Percentiles rank a stretch among this genome's conserved stretches.
phyloP scores from a whole-genome alignment of 1,140 invertebrate genomes.

The Chionoecetes opilio region DNA sequence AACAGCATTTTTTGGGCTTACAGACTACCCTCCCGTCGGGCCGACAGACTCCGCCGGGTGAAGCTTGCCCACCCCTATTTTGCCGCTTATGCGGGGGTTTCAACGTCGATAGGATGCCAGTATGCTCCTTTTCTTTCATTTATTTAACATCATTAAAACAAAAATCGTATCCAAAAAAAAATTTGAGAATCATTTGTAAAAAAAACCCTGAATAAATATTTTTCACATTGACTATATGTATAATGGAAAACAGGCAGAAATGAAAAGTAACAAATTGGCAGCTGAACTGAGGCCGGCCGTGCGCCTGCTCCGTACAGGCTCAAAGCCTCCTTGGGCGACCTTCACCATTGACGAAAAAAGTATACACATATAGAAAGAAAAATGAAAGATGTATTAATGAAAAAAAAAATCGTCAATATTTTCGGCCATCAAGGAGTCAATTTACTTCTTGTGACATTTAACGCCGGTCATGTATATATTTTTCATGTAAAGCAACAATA shows the following conservation, averaged over 20 bases:
- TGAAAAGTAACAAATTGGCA: not conserved
- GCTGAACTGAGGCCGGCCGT: not conserved
- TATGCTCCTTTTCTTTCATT: not conserved
- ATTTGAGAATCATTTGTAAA: not conserved
- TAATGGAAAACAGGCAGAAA: not conserved
- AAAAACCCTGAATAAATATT: not conserved
- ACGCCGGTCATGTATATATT: too few relatives aligned
- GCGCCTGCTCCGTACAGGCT: constrained; percentile 39
- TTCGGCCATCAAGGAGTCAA: not conserved
- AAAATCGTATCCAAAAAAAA: not conserved
- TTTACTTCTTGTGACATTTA: too few relatives aligned
- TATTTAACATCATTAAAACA: not conserved
- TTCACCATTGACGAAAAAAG: constrained; percentile 20
- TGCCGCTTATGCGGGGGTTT: not conserved
- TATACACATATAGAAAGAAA: not conserved
- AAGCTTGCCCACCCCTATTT: constrained; percentile 38
- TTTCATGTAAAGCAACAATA: too few relatives aligned
- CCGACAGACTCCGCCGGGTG: constrained; percentile 63
- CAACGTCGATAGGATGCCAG: constrained; percentile 46
- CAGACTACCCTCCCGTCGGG: constrained; percentile 54
- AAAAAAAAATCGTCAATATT: not conserved
- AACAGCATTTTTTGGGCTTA: not conserved
- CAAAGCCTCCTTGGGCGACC: constrained; percentile 61
- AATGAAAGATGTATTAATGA: not conserved
- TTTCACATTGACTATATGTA: not conserved